A percentile compares a stretch with the other conserved stretches of the same genome.
These are phyloP conservation scores for Zapornia atra DNA, from an alignment of 2,113 vertebrate species.

Conservation along the genomic window DNA sequence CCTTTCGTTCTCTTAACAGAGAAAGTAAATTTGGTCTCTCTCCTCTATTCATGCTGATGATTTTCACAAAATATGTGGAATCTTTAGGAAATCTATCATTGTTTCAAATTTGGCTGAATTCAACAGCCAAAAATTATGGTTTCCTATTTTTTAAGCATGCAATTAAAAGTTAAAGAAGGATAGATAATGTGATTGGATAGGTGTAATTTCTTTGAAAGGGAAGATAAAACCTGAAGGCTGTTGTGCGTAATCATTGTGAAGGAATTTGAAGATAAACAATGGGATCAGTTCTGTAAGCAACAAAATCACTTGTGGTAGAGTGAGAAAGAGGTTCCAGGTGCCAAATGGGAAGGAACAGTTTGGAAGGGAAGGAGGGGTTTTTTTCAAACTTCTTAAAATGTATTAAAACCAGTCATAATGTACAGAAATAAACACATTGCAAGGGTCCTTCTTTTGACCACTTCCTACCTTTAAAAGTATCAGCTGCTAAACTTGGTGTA, in stretches of 20 bases:
- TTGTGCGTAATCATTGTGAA: background rate
- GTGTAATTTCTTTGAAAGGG: background rate
- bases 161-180: background rate
- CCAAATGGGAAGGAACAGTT: background rate
- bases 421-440: background rate
- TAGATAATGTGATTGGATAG: accelerated
- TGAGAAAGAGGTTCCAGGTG: background rate
- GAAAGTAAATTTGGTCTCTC: background rate
- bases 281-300: background rate
- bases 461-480: background rate
- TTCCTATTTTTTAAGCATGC: background rate
- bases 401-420: background rate
- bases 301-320: background rate
- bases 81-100: background rate
- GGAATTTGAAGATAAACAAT: background rate
- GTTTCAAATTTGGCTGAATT: background rate
- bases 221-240: background rate
- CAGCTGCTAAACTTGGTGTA: background rate
- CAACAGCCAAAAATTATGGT: background rate
- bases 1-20: background rate
- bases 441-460: background rate
- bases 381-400: background rate
- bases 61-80: background rate
- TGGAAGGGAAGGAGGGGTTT: background rate
- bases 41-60: background rate